Conservation (phyloP, 2,797 vertebrate species). For the Dendrocincla fuliginosa region DNA sequence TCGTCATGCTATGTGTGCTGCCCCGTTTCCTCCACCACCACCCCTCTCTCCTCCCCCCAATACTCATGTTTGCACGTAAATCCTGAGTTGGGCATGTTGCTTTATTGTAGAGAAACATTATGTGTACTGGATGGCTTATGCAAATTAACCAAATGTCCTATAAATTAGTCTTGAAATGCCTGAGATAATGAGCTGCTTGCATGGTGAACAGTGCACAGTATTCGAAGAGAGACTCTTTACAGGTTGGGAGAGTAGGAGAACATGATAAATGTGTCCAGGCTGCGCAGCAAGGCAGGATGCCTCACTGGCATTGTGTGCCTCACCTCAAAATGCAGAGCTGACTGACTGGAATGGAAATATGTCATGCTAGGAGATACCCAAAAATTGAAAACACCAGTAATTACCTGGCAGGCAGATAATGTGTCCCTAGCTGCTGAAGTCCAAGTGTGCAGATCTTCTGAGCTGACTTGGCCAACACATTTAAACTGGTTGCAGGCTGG, state of each 20-base stretch:
- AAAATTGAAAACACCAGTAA: not conserved
- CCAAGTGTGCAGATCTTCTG: not conserved
- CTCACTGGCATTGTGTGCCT: not conserved
- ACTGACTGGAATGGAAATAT: not conserved
- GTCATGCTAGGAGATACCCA: not conserved
- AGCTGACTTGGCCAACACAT: not conserved
- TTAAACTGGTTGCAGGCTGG: not conserved
- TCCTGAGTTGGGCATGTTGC: conserved; percentile 31
- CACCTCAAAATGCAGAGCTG: not conserved
- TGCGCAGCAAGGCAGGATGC: not conserved
- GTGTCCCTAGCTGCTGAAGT: not conserved
- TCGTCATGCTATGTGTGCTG: not conserved
- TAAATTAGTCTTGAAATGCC: conserved; percentile 56
- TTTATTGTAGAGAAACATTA: conserved; percentile 58
- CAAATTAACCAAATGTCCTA: conserved; percentile 66
- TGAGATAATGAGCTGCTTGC: conserved; percentile 33
- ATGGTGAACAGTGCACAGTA: not conserved
- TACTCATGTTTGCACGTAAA: conserved; percentile 54
- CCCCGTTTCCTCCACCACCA: not conserved
- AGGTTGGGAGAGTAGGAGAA: not conserved
- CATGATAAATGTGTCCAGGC: not conserved
- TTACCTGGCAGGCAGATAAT: not conserved
- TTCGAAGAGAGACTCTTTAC: not conserved
- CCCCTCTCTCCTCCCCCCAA: too few relatives aligned
- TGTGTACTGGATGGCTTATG: conserved; percentile 48